A percentile compares a stretch with the other conserved stretches of the same genome.
phyloP scores from a whole-genome alignment of 2,797 vertebrate genomes.

The Poeciliopsis presidionis region DNA sequence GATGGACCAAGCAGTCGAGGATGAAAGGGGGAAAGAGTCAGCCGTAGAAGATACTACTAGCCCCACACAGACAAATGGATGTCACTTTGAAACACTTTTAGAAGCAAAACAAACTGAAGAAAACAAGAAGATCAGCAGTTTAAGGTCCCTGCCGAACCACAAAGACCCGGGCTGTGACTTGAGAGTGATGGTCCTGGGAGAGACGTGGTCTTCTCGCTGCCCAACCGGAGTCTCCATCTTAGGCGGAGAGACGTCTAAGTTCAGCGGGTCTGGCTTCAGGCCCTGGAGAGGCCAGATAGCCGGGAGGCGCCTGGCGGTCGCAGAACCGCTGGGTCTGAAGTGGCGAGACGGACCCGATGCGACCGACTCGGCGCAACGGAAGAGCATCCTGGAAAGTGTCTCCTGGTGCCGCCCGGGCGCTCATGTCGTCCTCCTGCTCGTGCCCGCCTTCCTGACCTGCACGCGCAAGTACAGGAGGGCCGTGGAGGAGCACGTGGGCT shows the following conservation, averaged over 20 bases:
- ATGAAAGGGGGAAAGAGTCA: slow-evolving; percentile 20
- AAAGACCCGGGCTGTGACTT: slow-evolving; percentile 33
- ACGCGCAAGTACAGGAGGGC: slow-evolving; percentile 69
- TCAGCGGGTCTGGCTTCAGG: slow-evolving; percentile 22
- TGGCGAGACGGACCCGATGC: slow-evolving; percentile 71
- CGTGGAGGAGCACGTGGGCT: slow-evolving; percentile 60
- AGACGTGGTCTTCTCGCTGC: slow-evolving; percentile 68
- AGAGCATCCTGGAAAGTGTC: slow-evolving; percentile 43
- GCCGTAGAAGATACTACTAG: slow-evolving; percentile 5
- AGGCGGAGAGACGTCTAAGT: slow-evolving; percentile 32
- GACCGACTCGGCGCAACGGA: background rate
- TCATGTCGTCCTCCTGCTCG: slow-evolving; percentile 70
- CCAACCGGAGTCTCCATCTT: slow-evolving; percentile 59
- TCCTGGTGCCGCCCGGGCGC: slow-evolving; percentile 65
- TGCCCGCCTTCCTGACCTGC: slow-evolving; percentile 75
- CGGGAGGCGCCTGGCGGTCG: slow-evolving; percentile 45
- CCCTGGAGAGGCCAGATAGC: slow-evolving; percentile 68
- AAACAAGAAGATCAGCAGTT: background rate
- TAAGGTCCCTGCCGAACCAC: slow-evolving; percentile 15
- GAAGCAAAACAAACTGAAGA: background rate
- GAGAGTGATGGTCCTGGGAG: slow-evolving; percentile 75
- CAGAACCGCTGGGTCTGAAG: slow-evolving; percentile 67
- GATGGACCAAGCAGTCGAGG: slow-evolving; percentile 45
- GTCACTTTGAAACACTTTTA: slow-evolving; percentile 46
- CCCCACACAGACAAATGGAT: slow-evolving; percentile 25